These are phyloP conservation scores for Pachycephala philippinensis DNA, from an alignment of 2,113 vertebrate genomes.

Conservation along the genomic window DNA sequence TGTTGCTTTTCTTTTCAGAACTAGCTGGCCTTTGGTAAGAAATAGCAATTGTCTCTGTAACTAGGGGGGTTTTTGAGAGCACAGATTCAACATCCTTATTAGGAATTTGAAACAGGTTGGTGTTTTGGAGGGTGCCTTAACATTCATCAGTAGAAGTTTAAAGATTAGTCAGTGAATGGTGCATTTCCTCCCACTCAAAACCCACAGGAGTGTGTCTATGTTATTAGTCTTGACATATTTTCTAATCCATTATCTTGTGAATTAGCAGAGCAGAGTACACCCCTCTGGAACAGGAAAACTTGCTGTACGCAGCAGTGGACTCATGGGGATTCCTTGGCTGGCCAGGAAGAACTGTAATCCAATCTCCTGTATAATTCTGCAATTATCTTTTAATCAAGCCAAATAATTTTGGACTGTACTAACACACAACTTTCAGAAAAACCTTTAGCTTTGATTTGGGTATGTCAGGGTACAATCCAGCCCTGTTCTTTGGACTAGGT, in stretches of 20 bases:
- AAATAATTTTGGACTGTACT: not conserved
- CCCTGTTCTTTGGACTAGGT: not conserved
- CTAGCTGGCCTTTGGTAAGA: not conserved
- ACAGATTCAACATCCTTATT: conserved; percentile 18
- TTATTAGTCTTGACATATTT: conserved; percentile 48
- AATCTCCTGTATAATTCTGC: not conserved
- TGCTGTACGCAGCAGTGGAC: not conserved
- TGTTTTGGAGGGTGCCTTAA: conserved; percentile 9
- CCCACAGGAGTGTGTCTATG: conserved; percentile 18
- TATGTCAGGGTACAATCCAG: not conserved
- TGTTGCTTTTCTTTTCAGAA: not conserved
- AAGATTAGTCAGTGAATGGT: conserved; percentile 51
- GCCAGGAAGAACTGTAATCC: not conserved
- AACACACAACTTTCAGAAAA: not conserved
- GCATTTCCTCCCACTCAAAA: conserved; percentile 50
- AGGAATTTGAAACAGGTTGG: conserved; percentile 33
- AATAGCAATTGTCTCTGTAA: not conserved
- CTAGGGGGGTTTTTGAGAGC: not conserved
- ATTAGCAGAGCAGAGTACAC: not conserved
- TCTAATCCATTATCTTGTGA: conserved; percentile 38
- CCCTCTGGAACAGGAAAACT: not conserved
- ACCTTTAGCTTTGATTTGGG: not conserved
- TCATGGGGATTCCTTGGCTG: not conserved
- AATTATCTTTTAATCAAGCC: not conserved
- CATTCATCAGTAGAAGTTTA: conserved; percentile 37